Percentiles rank a stretch among this genome's conserved stretches.
Conservation (phyloP, 2,888 invertebrate species). For the Ennomos quercinarius region DNA sequence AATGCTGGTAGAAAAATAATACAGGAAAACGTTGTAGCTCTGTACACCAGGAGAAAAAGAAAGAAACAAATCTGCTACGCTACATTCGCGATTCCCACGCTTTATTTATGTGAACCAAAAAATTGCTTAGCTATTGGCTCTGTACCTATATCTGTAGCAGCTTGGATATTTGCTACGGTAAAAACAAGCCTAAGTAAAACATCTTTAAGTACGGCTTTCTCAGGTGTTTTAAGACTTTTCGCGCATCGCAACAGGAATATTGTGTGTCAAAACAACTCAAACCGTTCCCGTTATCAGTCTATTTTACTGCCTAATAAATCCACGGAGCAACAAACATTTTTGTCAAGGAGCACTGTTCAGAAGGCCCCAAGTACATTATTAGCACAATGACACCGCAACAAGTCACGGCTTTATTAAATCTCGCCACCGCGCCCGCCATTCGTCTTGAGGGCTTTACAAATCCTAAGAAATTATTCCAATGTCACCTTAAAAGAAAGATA, state of each 20-base stretch:
- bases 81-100: constrained; percentile 9
- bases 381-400: constrained; percentile 2
- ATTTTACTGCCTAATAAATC: background rate
- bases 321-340: background rate
- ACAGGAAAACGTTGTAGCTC: background rate
- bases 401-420: constrained; percentile 11
- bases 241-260: too few species aligned
- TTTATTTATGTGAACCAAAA: constrained; percentile 5
- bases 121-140: too few species aligned
- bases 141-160: too few species aligned
- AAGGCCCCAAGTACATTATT: background rate
- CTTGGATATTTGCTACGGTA: too few species aligned
- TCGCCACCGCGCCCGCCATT: constrained; percentile 8
- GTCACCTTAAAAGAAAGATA: constrained; percentile 21
- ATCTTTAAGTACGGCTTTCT: too few species aligned
- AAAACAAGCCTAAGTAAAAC: too few species aligned
- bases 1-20: background rate
- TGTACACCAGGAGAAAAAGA: background rate
- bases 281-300: too few species aligned
- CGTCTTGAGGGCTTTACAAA: constrained; percentile 15
- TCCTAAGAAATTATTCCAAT: constrained; percentile 16
- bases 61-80: too few species aligned
- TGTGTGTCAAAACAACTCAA: too few species aligned
- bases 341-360: background rate
- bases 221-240: too few species aligned